Evolutionary conservation across 2,888 invertebrate species (phyloP).

Genomic region (Epirrita christyi): DNA sequence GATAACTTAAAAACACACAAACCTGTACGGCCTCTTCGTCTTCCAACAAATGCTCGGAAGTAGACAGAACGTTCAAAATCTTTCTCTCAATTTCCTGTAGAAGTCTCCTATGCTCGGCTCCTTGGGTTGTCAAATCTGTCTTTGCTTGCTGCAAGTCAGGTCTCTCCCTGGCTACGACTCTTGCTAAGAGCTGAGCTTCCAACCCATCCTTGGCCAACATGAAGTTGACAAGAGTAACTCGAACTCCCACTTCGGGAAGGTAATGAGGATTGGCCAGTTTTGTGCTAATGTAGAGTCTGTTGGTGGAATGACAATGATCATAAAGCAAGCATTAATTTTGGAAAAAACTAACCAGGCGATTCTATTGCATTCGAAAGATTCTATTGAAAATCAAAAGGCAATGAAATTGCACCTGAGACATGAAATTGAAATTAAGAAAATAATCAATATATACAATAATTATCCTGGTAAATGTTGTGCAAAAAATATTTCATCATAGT

Average conservation of each 20-base stretch:
- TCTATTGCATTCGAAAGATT: too few relatives aligned
- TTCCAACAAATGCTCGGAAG: slow-evolving; percentile 87
- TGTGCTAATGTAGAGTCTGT: slow-evolving; percentile 95
- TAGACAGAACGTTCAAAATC: slow-evolving; percentile 87
- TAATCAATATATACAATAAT: too few relatives aligned
- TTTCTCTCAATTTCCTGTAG: slow-evolving; percentile 96
- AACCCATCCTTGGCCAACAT: slow-evolving; percentile 95
- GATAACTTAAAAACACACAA: slow-evolving; percentile 12
- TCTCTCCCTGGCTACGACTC: slow-evolving; percentile 95
- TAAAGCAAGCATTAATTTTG: neutral
- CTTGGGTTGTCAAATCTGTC: slow-evolving; percentile 93
- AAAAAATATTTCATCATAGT: too few relatives aligned
- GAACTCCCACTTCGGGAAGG: slow-evolving; percentile 96
- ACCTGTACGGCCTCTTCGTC: slow-evolving; percentile 95
- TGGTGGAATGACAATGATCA: neutral
- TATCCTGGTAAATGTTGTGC: too few relatives aligned
- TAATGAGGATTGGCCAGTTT: slow-evolving; percentile 97
- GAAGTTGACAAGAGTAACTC: slow-evolving; percentile 95
- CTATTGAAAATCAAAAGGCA: too few relatives aligned
- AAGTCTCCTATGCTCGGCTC: slow-evolving; percentile 92
- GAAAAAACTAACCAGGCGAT: too few relatives aligned
- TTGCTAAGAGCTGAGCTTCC: slow-evolving; percentile 94
- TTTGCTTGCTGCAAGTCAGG: slow-evolving; percentile 97
- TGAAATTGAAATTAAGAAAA: too few relatives aligned
- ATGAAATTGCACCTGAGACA: too few relatives aligned